Evolutionary conservation across 2,113 vertebrate genomes (phyloP), one percentile per base, ranked within the genome.

Genomic region (Hyperoodon ampullatus): DNA sequence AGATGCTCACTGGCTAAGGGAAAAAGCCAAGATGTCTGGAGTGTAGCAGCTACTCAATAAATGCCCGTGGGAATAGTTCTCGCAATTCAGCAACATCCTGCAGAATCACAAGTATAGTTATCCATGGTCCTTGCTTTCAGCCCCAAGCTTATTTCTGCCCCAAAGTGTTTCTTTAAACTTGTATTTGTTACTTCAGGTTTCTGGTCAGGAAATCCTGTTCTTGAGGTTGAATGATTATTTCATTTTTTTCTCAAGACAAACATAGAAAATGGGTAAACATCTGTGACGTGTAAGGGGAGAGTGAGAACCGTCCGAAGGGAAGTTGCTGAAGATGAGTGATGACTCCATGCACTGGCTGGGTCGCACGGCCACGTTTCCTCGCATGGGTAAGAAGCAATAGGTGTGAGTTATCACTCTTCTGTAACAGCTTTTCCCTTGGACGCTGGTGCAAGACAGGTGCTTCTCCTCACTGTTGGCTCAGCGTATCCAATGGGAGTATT

Each of bases 61-160:
- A 30, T 26, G 13, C 47, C 8, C 33, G 1, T 3, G 8, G 33
- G 10, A 0, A 12, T 2, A 13, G 47, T 35, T 21, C 8, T 4
- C 0, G 0, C 4, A 3, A 50, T 14, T 14, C 28, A 3, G 30
- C 6, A 19, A 2, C 16, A 2, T 2, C 10, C 24, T 14, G 6
- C 1, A 18, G 28, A 24, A 58, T 6, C 10, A 6, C n/a, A 28
- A 23, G 10, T 12, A 1, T 2, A 1, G 11, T 0, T 3, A 2
- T 8, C 3, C 1, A 0, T 13, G 47, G 16, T 33, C 26, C 5
- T 24, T 39, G 3, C 16, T 4, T n/a, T 9, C 24, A 5, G 5
- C 44, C 7, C 42, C 42, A 35, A 30, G 60, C 72, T 63, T 44
- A 5, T 58, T 42, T 50, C 58, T 86, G 78, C 60, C 58, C 30